Evolutionary conservation across 2,113 vertebrate species (phyloP).

Genomic region (Gila orcuttii): DNA sequence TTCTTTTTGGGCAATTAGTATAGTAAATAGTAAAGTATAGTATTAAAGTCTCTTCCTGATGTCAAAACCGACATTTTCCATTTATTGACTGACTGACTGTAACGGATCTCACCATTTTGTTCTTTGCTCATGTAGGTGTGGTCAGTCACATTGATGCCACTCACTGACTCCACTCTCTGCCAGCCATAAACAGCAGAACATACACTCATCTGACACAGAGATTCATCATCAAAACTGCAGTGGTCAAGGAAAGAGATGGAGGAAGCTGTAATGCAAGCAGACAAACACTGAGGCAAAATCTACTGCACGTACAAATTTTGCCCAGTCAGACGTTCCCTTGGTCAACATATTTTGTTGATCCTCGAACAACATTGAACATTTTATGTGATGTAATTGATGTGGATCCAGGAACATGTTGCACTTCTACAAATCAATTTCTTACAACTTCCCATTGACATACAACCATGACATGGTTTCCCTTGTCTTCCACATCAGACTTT

Average conservation of each 20-base stretch:
- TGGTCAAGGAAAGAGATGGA: too few species aligned
- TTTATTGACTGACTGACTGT: neutral
- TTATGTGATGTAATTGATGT: too few species aligned
- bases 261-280: slow-evolving; percentile 31
- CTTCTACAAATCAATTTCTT: neutral
- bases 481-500: neutral
- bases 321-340: too few species aligned
- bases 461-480: neutral
- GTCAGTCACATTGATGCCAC: slow-evolving; percentile 23
- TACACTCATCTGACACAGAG: too few species aligned
- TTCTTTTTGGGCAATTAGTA: neutral
- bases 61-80: neutral
- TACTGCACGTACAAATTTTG: too few species aligned
- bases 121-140: slow-evolving; percentile 43
- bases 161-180: slow-evolving; percentile 31
- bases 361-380: too few species aligned
- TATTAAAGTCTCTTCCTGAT: too few species aligned
- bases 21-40: too few species aligned
- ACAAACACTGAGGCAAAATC: neutral
- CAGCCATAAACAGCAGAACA: slow-evolving; percentile 41
- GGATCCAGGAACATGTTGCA: too few species aligned
- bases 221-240: too few species aligned
- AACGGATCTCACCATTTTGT: neutral
- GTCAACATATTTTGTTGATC: too few species aligned
- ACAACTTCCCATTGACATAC: neutral